Conservation (phyloP, 2,113 vertebrate genomes). For the Pelmatolapia mariae region DNA sequence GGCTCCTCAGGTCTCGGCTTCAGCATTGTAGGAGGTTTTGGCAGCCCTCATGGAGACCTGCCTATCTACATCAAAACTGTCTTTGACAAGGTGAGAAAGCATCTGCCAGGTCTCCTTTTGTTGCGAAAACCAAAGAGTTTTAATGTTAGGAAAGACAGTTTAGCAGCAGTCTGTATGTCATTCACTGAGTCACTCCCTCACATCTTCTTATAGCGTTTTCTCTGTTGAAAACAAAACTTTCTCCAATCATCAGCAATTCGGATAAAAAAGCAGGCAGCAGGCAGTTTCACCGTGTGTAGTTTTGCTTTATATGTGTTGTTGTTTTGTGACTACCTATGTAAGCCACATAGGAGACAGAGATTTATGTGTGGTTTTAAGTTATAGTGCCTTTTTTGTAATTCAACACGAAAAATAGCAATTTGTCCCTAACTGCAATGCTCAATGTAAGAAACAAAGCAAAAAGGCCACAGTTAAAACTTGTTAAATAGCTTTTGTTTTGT, state of each 20-base stretch:
- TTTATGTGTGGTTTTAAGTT: background rate
- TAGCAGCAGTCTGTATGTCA: background rate
- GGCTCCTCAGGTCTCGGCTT: conserved; percentile 88
- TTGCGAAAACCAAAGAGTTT: background rate
- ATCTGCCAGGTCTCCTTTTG: background rate
- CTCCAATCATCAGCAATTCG: background rate
- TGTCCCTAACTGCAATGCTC: background rate
- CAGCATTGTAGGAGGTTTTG: conserved; percentile 90
- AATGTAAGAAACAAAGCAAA: background rate
- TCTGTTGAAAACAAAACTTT: background rate
- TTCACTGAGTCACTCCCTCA: background rate
- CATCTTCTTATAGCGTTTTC: background rate
- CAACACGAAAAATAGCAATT: background rate
- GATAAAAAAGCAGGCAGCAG: background rate
- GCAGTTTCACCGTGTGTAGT: background rate
- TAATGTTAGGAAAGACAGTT: background rate
- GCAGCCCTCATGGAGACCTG: conserved; percentile 91
- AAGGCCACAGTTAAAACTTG: background rate
- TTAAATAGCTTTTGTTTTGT: background rate
- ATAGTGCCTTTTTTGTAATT: background rate
- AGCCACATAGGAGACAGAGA: background rate
- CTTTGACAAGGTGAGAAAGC: conserved; percentile 83
- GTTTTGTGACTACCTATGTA: background rate
- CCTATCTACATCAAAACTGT: conserved; percentile 94
- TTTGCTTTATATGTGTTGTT: background rate